Conservation (phyloP, 2,113 vertebrate genomes). For the Actenoides lindsayi region DNA sequence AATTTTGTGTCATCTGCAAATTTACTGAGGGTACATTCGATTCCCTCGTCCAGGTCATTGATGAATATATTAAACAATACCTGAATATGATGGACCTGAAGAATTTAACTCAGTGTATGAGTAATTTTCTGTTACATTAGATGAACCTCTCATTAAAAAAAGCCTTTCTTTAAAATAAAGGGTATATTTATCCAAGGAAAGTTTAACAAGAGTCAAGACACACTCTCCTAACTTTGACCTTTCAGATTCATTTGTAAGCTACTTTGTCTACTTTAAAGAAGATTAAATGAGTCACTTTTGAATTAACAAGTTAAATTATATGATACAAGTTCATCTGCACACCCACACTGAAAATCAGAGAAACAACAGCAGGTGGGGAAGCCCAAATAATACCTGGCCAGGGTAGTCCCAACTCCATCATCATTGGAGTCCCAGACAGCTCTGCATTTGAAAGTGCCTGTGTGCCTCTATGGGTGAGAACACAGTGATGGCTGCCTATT, state of each 20-base stretch:
- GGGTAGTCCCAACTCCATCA: background rate
- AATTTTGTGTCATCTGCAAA: no score
- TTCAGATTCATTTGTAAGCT: background rate
- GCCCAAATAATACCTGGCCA: background rate
- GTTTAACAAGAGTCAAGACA: background rate
- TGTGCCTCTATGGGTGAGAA: background rate
- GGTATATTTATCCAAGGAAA: background rate
- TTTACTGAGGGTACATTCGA: no score
- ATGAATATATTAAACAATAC: no score
- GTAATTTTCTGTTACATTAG: background rate
- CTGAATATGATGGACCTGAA: background rate
- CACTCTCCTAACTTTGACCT: background rate
- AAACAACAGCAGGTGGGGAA: background rate
- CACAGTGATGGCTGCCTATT: background rate
- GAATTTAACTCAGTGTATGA: background rate
- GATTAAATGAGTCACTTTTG: background rate
- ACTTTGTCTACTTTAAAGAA: background rate
- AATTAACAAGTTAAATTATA: background rate
- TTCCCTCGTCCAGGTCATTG: no score
- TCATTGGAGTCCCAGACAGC: accelerated
- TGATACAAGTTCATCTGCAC: background rate
- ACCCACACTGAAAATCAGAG: background rate
- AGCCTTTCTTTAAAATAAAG: background rate
- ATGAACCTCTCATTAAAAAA: background rate
- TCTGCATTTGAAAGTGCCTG: accelerated